Conservation (phyloP, 2,888 invertebrate species). For the Lasioglossum leucozonium region DNA sequence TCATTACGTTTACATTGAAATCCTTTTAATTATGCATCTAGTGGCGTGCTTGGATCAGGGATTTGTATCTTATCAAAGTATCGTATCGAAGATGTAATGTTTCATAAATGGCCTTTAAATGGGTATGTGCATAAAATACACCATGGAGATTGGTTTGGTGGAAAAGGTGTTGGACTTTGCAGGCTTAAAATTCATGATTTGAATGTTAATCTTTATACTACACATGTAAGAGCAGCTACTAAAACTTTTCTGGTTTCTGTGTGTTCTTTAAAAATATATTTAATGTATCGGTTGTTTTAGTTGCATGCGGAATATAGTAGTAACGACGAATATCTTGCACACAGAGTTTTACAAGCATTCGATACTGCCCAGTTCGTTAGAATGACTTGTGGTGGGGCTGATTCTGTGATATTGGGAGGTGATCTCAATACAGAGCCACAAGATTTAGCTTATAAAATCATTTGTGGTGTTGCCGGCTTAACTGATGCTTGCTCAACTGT, state of each 20-base stretch:
- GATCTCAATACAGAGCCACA: constrained; percentile 97
- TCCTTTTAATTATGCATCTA: constrained; percentile 81
- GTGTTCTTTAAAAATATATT: background rate
- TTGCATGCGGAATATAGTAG: constrained; percentile 97
- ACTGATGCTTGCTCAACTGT: constrained; percentile 85
- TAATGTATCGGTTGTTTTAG: constrained; percentile 85
- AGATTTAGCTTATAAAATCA: constrained; percentile 91
- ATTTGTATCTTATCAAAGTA: constrained; percentile 94
- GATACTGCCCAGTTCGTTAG: constrained; percentile 97
- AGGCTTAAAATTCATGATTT: constrained; percentile 89
- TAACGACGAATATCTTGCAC: constrained; percentile 95
- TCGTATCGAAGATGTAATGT: constrained; percentile 93
- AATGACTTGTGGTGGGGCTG: constrained; percentile 91
- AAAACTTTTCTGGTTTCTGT: background rate
- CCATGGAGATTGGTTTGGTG: constrained; percentile 99
- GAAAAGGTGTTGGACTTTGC: constrained; percentile 96
- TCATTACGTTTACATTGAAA: constrained; percentile 17
- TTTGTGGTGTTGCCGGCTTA: constrained; percentile 87
- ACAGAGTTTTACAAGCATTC: constrained; percentile 96
- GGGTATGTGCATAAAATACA: constrained; percentile 98
- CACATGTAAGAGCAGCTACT: constrained; percentile 90
- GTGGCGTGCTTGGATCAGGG: constrained; percentile 97
- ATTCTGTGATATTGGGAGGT: constrained; percentile 95
- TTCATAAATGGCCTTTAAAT: constrained; percentile 98
- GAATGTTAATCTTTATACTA: constrained; percentile 93